phyloP scores from a whole-genome alignment of 2,113 vertebrate genomes.

The Callionymus lyra region DNA sequence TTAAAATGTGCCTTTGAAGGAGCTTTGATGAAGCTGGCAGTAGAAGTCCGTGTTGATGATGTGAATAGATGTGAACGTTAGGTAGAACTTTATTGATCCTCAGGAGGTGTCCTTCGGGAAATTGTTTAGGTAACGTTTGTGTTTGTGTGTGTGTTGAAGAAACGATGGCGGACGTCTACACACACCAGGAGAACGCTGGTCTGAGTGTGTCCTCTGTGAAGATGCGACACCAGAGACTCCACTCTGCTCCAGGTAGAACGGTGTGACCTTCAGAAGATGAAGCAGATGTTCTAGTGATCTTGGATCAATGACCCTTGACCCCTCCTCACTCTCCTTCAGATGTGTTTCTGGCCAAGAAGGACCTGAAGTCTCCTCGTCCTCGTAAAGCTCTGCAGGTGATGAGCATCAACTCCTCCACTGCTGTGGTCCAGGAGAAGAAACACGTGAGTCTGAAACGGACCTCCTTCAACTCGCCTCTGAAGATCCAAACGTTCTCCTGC shows the following conservation, averaged over 20 bases:
- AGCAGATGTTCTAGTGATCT: too few species aligned
- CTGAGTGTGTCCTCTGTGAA: slow-evolving; percentile 26
- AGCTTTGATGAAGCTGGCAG: too few species aligned
- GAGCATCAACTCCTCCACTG: slow-evolving; percentile 33
- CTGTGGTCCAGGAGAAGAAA: slow-evolving; percentile 34
- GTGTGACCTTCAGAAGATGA: too few species aligned
- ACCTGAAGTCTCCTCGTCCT: slow-evolving; percentile 24
- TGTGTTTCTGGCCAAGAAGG: slow-evolving; percentile 16
- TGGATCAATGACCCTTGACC: too few species aligned
- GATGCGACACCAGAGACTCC: slow-evolving; percentile 45
- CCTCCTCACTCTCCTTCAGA: too few species aligned
- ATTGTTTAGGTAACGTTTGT: too few species aligned
- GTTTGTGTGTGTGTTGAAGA: too few species aligned
- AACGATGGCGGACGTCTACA: slow-evolving; percentile 36
- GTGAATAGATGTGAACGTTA: too few species aligned
- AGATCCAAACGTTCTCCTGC: background rate
- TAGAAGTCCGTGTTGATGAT: too few species aligned
- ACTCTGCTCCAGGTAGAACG: slow-evolving; percentile 48
- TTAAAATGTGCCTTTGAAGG: too few species aligned
- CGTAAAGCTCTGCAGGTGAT: slow-evolving; percentile 48
- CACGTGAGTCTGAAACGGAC: slow-evolving; percentile 23
- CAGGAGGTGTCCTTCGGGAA: too few species aligned
- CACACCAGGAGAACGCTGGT: slow-evolving; percentile 38
- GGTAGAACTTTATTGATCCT: too few species aligned
- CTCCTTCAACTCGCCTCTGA: background rate